Conservation (phyloP, 2,797 vertebrate species). For the Falco columbarius region DNA sequence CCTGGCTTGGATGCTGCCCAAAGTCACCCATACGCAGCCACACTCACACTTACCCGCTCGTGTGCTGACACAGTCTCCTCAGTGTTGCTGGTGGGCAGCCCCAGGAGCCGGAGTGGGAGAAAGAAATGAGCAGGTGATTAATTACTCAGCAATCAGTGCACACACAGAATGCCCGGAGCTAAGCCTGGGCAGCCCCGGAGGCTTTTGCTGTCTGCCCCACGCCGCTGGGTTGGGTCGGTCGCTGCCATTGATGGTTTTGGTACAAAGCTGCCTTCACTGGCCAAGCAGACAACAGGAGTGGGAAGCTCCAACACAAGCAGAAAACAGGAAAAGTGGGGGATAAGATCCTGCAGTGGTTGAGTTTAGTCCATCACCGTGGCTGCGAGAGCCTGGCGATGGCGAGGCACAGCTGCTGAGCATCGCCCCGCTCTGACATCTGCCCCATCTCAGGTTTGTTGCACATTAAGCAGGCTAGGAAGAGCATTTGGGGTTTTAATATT, state of each 20-base stretch:
- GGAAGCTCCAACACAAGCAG: neutral
- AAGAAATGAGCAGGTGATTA: neutral
- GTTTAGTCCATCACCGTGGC: neutral
- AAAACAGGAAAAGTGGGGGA: neutral
- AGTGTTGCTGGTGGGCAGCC: neutral
- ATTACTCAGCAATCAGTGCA: neutral
- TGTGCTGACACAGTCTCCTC: neutral
- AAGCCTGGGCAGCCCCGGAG: neutral
- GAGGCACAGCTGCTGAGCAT: neutral
- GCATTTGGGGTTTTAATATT: neutral
- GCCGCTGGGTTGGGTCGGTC: fast-evolving
- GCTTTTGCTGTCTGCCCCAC: neutral
- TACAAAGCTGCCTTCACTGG: neutral
- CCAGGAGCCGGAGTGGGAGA: neutral
- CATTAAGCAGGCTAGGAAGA: neutral
- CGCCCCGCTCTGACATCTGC: neutral
- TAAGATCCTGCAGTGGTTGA: neutral
- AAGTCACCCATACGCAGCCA: neutral
- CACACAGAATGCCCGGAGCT: neutral
- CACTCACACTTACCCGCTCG: neutral
- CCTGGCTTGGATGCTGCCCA: neutral
- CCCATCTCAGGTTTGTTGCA: neutral
- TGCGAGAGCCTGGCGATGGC: fast-evolving
- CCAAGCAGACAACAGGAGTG: neutral
- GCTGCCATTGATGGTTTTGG: neutral